A percentile compares a stretch with the other conserved stretches of the same genome.
phyloP scores from a whole-genome alignment of 1,140 invertebrate species.

The Belonocnema kinseyi region DNA sequence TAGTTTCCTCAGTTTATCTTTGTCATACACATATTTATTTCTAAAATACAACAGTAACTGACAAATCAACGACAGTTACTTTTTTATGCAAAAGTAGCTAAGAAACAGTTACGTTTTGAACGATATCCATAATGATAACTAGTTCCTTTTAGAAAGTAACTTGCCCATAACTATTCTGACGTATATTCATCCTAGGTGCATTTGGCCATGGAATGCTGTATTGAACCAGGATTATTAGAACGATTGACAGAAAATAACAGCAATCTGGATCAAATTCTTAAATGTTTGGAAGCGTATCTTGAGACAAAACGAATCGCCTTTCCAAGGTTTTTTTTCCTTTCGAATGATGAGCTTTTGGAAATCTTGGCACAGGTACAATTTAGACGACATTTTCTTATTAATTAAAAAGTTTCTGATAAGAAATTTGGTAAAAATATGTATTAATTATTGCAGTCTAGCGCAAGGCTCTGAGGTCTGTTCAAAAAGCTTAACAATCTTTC shows the following conservation, averaged over 20 bases:
- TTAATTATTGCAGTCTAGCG: neutral
- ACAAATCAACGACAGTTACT: too few species aligned
- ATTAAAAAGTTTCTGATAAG: neutral
- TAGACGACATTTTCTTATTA: conserved; percentile 16
- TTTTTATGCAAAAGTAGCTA: too few species aligned
- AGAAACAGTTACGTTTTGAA: too few species aligned
- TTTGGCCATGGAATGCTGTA: conserved; percentile 82
- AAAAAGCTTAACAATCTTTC: neutral
- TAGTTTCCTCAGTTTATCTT: too few species aligned
- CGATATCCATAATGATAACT: too few species aligned
- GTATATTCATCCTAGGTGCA: conserved; percentile 75
- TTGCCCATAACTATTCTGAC: too few species aligned
- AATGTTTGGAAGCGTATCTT: conserved; percentile 87
- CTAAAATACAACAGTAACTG: too few species aligned
- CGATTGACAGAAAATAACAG: conserved; percentile 85
- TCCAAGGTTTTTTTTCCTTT: conserved; percentile 95
- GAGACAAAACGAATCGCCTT: conserved; percentile 94
- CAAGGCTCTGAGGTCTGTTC: neutral
- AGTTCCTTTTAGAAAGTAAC: too few species aligned
- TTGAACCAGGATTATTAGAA: conserved; percentile 81
- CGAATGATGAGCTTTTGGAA: conserved; percentile 95
- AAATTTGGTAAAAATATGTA: neutral
- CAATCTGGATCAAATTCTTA: conserved; percentile 87
- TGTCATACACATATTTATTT: too few species aligned
- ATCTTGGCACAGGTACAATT: conserved; percentile 87